Percentiles rank a stretch among this genome's conserved stretches.
Evolutionary conservation across 2,797 vertebrate genomes (phyloP).

Genomic region (Eulemur coronatus): DNA sequence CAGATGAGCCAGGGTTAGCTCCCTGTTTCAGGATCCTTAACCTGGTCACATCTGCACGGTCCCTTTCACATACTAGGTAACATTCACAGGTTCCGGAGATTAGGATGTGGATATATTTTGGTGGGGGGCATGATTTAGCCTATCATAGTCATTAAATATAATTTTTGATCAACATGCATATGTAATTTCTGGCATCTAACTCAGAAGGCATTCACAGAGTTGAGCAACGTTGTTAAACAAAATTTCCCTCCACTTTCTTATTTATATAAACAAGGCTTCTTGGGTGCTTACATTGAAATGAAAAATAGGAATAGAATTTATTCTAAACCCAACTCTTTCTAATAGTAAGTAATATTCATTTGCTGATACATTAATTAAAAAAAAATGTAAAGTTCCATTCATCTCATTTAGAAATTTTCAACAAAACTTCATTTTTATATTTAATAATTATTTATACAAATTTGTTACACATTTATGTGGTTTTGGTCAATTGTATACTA

Average conservation of each 20-base stretch:
- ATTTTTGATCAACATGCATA: neutral
- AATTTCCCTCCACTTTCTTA: neutral
- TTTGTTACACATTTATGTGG: neutral
- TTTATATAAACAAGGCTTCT: neutral
- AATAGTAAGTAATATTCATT: neutral
- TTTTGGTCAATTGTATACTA: neutral
- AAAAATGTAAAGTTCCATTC: neutral
- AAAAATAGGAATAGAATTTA: constrained; percentile 8
- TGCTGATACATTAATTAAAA: neutral
- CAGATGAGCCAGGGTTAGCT: neutral
- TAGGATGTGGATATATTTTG: neutral
- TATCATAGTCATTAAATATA: neutral
- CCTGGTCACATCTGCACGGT: neutral
- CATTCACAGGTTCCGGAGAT: neutral
- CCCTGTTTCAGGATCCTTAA: neutral
- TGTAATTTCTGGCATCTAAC: neutral
- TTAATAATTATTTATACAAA: neutral
- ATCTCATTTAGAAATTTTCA: neutral
- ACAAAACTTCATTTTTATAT: neutral
- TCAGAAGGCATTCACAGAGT: neutral
- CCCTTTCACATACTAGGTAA: too few species aligned
- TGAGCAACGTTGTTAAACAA: neutral
- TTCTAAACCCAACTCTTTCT: neutral
- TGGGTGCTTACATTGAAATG: neutral
- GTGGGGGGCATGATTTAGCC: neutral